Conservation (phyloP, 1,140 invertebrate genomes). For the Monomorium pharaonis region DNA sequence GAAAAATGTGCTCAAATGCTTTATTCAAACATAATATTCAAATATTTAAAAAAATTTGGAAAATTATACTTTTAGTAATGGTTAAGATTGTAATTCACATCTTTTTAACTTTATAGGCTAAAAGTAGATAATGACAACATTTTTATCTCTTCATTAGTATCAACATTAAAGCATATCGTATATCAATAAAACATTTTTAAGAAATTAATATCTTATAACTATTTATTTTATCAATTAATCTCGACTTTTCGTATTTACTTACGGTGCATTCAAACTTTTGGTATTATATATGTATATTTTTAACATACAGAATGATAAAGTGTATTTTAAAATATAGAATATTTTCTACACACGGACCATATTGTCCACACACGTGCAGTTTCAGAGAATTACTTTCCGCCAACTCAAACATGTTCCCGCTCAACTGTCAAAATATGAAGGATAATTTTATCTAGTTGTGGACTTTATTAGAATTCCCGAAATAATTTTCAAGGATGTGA, state of each 20-base stretch:
- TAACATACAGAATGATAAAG: too few species aligned
- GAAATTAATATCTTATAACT: not conserved
- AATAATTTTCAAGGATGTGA: slow-evolving; percentile 8
- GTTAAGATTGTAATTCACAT: too few species aligned
- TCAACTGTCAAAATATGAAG: slow-evolving; percentile 36
- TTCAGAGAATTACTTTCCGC: not conserved
- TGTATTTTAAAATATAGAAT: not conserved
- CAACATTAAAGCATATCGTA: too few species aligned
- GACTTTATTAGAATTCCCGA: not conserved
- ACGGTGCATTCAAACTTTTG: not conserved
- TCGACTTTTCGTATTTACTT: not conserved
- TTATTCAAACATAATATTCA: too few species aligned
- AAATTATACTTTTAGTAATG: too few species aligned
- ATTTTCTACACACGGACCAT: not conserved
- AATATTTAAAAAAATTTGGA: too few species aligned
- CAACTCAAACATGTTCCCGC: slow-evolving; percentile 3
- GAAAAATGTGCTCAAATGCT: too few species aligned
- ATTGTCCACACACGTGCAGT: not conserved
- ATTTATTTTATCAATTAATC: not conserved
- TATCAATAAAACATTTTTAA: too few species aligned
- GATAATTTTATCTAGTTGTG: not conserved
- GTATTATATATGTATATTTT: too few species aligned
- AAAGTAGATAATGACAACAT: too few species aligned
- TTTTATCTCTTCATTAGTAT: too few species aligned
- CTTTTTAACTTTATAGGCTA: too few species aligned